Evolutionary conservation across 92 coral and sea anemone genomes (phyloP).

Genomic region (Umimayanthus chanpuru): DNA sequence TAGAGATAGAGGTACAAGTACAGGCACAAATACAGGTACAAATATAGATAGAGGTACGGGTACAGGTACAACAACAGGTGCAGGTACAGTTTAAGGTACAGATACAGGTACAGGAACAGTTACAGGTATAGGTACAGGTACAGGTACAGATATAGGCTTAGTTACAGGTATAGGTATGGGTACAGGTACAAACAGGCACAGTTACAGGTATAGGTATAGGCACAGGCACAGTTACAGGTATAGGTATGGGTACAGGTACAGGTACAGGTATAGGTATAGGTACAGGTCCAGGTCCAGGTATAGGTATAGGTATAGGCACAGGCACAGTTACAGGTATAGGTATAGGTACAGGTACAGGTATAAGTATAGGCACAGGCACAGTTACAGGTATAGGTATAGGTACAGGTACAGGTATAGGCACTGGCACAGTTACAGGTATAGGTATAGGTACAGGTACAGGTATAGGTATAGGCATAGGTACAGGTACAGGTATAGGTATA

Average conservation of each 20-base stretch:
- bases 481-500: not conserved
- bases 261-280: not conserved
- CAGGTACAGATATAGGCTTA: not conserved
- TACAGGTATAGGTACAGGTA: not conserved
- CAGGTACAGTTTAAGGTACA: not conserved
- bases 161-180: not conserved
- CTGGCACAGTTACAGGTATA: not conserved
- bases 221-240: not conserved
- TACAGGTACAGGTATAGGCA: not conserved
- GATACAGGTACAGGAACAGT: not conserved
- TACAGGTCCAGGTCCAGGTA: not conserved
- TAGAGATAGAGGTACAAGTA: not conserved
- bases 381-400: not conserved
- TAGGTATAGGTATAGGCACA: not conserved
- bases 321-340: not conserved
- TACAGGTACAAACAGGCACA: not conserved
- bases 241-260: not conserved
- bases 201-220: not conserved
- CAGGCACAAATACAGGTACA: not conserved
- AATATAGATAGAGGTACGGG: not conserved
- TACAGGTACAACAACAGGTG: not conserved
- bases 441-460: not conserved
- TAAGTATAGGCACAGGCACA: not conserved
- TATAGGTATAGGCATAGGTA: not conserved
- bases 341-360: not conserved